Conservation (phyloP, 2,888 invertebrate species). For the Hypsopygia costalis region DNA sequence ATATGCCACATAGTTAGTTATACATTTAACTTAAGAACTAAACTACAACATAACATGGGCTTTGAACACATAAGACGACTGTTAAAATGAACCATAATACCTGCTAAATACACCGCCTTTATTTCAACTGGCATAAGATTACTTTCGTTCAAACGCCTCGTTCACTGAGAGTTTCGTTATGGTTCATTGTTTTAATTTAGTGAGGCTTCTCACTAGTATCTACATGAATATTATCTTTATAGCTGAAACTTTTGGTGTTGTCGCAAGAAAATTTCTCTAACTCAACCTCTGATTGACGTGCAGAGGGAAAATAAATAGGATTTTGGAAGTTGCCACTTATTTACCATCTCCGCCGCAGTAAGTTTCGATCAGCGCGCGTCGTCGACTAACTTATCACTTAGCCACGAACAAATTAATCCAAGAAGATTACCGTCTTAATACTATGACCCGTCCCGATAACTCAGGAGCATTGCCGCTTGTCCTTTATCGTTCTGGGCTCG, state of each 20-base stretch:
- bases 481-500: slow-evolving; percentile 67
- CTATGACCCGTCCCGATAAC: slow-evolving; percentile 65
- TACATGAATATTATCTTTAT: slow-evolving; percentile 51
- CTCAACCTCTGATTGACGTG: slow-evolving; percentile 31
- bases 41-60: slow-evolving; percentile 53
- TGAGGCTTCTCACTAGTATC: slow-evolving; percentile 41
- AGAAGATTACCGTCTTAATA: slow-evolving; percentile 63
- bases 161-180: slow-evolving; percentile 30
- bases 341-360: slow-evolving; percentile 40
- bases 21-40: slow-evolving; percentile 62
- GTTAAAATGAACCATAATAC: slow-evolving; percentile 41
- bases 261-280: slow-evolving; percentile 26
- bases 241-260: slow-evolving; percentile 36
- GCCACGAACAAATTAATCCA: slow-evolving; percentile 70
- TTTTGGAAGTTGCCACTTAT: slow-evolving; percentile 31
- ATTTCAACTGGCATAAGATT: slow-evolving; percentile 32
- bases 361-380: slow-evolving; percentile 45
- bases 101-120: slow-evolving; percentile 30
- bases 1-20: slow-evolving; percentile 48
- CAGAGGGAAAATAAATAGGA: slow-evolving; percentile 35
- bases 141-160: slow-evolving; percentile 30
- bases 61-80: slow-evolving; percentile 55
- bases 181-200: slow-evolving; percentile 60
- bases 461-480: slow-evolving; percentile 56
- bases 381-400: slow-evolving; percentile 68